A percentile compares a stretch with the other conserved stretches of the same genome.
Conservation (phyloP, 1,140 invertebrate species). For the Sarcophaga peregrina region DNA sequence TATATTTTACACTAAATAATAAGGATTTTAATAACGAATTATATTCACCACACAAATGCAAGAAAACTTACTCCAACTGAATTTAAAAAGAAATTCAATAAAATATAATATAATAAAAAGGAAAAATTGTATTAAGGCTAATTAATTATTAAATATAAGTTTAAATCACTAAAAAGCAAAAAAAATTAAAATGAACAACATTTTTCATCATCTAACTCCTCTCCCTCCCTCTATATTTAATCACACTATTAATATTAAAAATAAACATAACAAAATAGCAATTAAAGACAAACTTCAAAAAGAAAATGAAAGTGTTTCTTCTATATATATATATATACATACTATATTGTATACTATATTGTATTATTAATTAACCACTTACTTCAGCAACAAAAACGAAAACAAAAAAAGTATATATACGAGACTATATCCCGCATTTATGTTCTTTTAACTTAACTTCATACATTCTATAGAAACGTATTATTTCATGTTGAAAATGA, state of each 20-base stretch:
- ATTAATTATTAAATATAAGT: slow-evolving; percentile 1
- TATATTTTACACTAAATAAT: slow-evolving; percentile 3
- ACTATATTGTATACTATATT: too few species aligned
- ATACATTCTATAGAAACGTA: background rate
- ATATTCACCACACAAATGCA: background rate
- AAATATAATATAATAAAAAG: background rate
- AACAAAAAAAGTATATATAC: background rate
- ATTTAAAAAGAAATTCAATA: background rate
- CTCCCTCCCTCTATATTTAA: background rate
- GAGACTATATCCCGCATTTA: slow-evolving; percentile 26
- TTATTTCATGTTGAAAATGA: slow-evolving; percentile 3
- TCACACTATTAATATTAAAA: background rate
- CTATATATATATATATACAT: background rate
- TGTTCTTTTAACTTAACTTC: slow-evolving; percentile 9
- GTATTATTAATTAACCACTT: background rate
- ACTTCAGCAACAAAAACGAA: background rate
- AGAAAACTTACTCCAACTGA: background rate
- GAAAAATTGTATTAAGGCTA: background rate
- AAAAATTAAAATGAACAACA: background rate
- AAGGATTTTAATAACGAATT: background rate
- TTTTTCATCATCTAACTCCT: background rate
- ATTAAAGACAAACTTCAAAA: slow-evolving; percentile 3
- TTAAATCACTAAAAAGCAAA: background rate
- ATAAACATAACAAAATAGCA: background rate
- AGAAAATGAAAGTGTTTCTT: background rate